Base-by-base conservation (phyloP, 1,140 invertebrate species). In the Drosophila pallidifrons region DNA sequence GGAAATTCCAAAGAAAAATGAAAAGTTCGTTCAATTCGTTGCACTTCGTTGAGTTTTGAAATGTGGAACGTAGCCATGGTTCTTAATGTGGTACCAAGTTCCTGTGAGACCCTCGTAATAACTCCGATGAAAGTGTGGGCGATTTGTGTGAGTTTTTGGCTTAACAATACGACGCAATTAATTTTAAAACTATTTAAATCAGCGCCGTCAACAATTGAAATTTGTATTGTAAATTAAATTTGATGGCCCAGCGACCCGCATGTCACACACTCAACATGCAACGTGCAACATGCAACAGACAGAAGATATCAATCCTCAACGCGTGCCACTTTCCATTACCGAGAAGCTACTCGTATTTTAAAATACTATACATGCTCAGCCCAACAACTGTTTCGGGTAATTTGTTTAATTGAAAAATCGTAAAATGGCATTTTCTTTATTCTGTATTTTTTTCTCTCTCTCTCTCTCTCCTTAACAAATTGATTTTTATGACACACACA, bases 351-450 rank as follows among this genome's bases (percentile, higher is more conserved):
- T n/a, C 41, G 41, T 43, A 75, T 67, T 87, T 86, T 86, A 73
- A 71, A 74, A 79, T 10, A 38, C 35, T 25, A 25, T 25, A 32
- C 32, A 32, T 25, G 20, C 49, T 55, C 47, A 52, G 63, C 35
- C 38, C 57, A 77, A 25, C 73, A 79, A 75, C 51, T 66, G 80
- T 72, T 88, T 83, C 43, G 77, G 57, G 66, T 75, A 88, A 89
- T 88, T 88, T 89, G 83, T 89, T 89, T 88, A 88, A 89, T 89
- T 88, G 85, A 87, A 89, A 85, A 89, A 89, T 83, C 85, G 81
- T 88, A 89, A 88, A 88, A 89, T 73, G 61, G 32, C 55, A 74
- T 82, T 87, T 81, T 65, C 15, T 30, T 45, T 49, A 41, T 41
- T 54, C 13, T 35, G 20, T 25, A 3, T 68, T 32, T 60, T 16